These are phyloP conservation scores for Falco biarmicus DNA, from an alignment of 2,797 vertebrate species.

Conservation along the genomic window DNA sequence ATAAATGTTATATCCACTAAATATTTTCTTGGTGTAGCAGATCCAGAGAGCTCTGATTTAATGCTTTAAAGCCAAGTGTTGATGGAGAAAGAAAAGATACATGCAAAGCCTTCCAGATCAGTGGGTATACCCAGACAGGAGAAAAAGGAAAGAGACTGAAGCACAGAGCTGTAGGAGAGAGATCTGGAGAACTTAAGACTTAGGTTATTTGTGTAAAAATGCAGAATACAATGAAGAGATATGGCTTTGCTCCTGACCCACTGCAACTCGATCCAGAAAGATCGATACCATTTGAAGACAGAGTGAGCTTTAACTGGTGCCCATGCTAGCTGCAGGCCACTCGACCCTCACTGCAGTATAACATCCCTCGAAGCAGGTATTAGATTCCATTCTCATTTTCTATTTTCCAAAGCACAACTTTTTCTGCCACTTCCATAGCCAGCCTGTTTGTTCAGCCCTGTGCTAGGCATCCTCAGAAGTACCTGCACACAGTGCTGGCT, in stretches of 20 bases:
- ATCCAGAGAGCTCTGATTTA: background rate
- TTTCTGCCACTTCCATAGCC: background rate
- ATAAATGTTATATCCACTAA: conserved; percentile 2
- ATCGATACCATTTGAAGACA: background rate
- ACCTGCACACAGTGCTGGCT: conserved; percentile 26
- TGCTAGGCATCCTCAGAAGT: background rate
- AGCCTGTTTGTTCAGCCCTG: conserved; percentile 7
- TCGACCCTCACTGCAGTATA: background rate
- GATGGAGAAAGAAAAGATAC: background rate
- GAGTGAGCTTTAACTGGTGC: background rate
- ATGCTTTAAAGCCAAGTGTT: background rate
- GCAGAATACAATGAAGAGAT: background rate
- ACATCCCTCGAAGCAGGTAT: background rate
- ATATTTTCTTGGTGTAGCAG: background rate
- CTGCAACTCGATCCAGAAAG: background rate
- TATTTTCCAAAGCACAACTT: background rate
- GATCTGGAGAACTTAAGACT: background rate
- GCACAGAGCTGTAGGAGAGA: background rate
- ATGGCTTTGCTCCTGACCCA: background rate
- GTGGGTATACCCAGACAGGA: background rate
- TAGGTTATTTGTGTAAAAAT: background rate
- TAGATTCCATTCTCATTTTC: background rate
- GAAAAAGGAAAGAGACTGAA: background rate
- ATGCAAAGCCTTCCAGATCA: background rate
- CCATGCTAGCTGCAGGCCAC: background rate